phyloP scores from a whole-genome alignment of 2,888 invertebrate genomes.

The Agrochola circellaris region DNA sequence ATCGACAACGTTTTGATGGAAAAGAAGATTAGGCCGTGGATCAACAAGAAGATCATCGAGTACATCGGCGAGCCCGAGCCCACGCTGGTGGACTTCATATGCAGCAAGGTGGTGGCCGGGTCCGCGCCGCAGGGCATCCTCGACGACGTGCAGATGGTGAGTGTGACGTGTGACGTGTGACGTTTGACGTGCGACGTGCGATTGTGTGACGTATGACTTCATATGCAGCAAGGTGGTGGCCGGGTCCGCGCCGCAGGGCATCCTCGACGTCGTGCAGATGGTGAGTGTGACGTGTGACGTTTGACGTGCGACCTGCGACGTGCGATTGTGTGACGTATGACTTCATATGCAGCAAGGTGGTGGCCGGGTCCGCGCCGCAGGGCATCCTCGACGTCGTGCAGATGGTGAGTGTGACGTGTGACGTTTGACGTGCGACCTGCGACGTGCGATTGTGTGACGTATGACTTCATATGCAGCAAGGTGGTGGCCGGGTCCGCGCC shows the following conservation, averaged over 20 bases:
- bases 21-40: slow-evolving; percentile 99
- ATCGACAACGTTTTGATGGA: slow-evolving; percentile 96
- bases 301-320: no score
- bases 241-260: slow-evolving; percentile 97
- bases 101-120: slow-evolving; percentile 98
- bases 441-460: no score
- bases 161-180: slow-evolving; percentile 9
- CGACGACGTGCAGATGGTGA: slow-evolving; percentile 99
- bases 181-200: background rate
- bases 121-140: slow-evolving; percentile 98
- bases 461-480: no score
- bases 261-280: slow-evolving; percentile 99
- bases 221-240: slow-evolving; percentile 99
- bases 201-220: slow-evolving; percentile 94
- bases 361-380: slow-evolving; percentile 97
- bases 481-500: slow-evolving; percentile 96
- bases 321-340: no score
- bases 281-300: slow-evolving; percentile 85
- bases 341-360: no score
- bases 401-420: slow-evolving; percentile 92
- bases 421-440: no score
- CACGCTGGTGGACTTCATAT: slow-evolving; percentile 99
- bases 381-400: slow-evolving; percentile 99
- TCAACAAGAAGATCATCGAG: slow-evolving; percentile 99
- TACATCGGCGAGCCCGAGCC: slow-evolving; percentile 99